These are phyloP conservation scores for Keiferia lycopersicella DNA, from an alignment of 2,888 invertebrate species.

Conservation along the genomic window DNA sequence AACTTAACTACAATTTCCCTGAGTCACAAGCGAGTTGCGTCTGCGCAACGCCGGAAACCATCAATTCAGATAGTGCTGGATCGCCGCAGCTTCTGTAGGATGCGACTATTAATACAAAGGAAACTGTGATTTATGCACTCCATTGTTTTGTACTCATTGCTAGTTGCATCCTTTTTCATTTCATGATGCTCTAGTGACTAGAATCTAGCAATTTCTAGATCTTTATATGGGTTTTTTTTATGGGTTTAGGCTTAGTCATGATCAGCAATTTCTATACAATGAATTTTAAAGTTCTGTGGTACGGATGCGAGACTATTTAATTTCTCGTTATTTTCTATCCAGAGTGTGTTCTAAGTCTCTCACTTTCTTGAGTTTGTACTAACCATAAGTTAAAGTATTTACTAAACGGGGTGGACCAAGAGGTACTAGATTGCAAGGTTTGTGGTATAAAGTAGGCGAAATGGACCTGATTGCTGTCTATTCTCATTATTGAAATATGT, in stretches of 20 bases:
- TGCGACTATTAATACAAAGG: constrained; percentile 72
- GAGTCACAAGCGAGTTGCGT: not conserved
- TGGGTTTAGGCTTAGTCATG: too few species aligned
- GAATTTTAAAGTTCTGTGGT: too few species aligned
- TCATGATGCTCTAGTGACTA: not conserved
- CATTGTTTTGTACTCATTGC: constrained; percentile 67
- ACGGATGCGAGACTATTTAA: too few species aligned
- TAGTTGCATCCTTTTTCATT: constrained; percentile 34
- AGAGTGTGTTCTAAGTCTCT: too few species aligned
- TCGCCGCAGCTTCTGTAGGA: constrained; percentile 74
- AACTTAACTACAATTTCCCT: constrained; percentile 4
- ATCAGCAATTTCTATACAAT: too few species aligned
- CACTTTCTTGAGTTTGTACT: too few species aligned
- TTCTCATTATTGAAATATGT: not conserved
- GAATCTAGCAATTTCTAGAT: too few species aligned
- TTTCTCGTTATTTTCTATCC: too few species aligned
- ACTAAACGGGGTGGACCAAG: not conserved
- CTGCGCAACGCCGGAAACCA: constrained; percentile 78
- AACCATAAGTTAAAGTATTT: not conserved
- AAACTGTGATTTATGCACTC: constrained; percentile 77
- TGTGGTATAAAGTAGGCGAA: not conserved
- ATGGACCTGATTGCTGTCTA: not conserved
- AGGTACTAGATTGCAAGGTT: not conserved
- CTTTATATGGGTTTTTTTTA: too few species aligned
- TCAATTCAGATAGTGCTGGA: constrained; percentile 78